Evolutionary conservation across 2,797 vertebrate species (phyloP), one percentile per base, ranked within the genome.

Genomic region (Hemibagrus guttatus): DNA sequence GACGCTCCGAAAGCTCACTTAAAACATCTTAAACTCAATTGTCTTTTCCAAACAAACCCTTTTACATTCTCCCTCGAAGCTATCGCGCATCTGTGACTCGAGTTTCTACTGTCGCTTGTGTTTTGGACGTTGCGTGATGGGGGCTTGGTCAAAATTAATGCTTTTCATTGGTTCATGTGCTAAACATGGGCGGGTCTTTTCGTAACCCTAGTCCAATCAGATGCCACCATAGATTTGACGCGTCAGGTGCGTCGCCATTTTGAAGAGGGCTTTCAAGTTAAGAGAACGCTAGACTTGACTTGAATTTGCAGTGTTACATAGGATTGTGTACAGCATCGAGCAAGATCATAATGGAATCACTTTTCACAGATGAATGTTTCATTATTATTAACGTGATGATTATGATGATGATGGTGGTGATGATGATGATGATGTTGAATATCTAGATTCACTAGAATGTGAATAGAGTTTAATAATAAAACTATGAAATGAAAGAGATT

Each of bases 131-230:
- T 17, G 49, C 28, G 26, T 49, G 26, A 13, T 23, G 49, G 31
- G 31, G 69, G 28, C 52, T 74, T 79, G 86, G 26, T 9, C 1
- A 7, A 11, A 4, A 58, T 21, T 12, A 31, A 52, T 6, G 68
- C 31, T 58, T 79, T n/a, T 78, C 17, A 83, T 78, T 87, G 61
- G 86, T 52, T 63, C 54, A 49, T n/a, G 39, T 21, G 35, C 12
- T 28, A 26, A 13, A 79, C n/a, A 28, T 16, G 39, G 78, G 64
- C 63, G 66, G 35, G 35, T 16, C 7, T 39, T 2, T 13, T 13
- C 4, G 28, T 1, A 21, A 23, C 3, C 35, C 16, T 14, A 7
- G 28, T n/a, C 85, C 80, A 86, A 86, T 83, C 58, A 74, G 49
- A 61, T 59, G 26, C 12, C 5, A 1, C 52, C 1, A n/a, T 81